Base-by-base conservation (phyloP, 92 coral and sea anemone genomes). In the Muricea muricata region DNA sequence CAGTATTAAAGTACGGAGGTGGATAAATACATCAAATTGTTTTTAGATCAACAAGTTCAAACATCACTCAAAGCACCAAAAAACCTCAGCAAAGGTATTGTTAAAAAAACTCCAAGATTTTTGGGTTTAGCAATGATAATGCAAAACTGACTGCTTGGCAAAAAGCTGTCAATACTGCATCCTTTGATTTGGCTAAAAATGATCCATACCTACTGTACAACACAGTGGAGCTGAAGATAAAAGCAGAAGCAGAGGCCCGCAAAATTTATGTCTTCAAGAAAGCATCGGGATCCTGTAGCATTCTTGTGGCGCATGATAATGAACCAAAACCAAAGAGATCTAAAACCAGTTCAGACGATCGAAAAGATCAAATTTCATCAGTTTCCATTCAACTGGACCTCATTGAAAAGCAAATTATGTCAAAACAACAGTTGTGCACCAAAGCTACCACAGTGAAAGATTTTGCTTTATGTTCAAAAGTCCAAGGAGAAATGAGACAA, bases 101-200 rank as follows among this genome's bases (percentile, higher is more conserved):
- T 66, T 0, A 66, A 17, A 33, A 32, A 66, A 66, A 66, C 41
- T 66, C 74, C 10, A 66, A 5, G 74, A 28, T 70, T 18, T 86
- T 3, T 65, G 89, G 84, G 21, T 34, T 42, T 41, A 65, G 70
- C 34, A 87, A 77, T 24, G 40, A 52, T 21, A 70, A 77, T n/a
- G 92, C 89, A 30, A 69, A 69, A 5, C 80, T 89, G 10, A 89
- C 12, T 25, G 68, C 73, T 35, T 89, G 92, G 92, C 92, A 84
- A 58, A 46, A 88, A 40, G 89, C 91, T 15, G 85, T 89, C 17
- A 89, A 84, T 80, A 79, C 17, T 0, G 76, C 73, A 13, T 60
- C 92, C n/a, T 73, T 42, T 29, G 67, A 77, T 7, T 40, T 85
- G 13, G 79, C 73, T 23, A 81, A 66, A n/a, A 23, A 84, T 54